A percentile compares a stretch with the other conserved stretches of the same genome.
Conservation (phyloP, 2,888 invertebrate genomes). For the Coenonympha glycerion region DNA sequence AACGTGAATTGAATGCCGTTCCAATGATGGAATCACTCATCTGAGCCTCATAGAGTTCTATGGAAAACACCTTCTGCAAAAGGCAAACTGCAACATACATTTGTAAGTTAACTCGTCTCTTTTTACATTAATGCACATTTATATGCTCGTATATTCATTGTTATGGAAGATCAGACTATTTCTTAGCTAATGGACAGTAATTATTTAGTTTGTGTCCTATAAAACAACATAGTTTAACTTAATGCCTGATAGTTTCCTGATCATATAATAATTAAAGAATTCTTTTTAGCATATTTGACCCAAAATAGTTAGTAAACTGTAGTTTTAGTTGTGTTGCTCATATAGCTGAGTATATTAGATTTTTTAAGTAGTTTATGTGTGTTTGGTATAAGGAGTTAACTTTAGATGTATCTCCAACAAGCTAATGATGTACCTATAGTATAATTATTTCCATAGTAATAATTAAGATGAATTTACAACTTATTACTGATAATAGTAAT, state of each 20-base stretch:
- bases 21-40: slow-evolving; percentile 47
- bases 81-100: slow-evolving; percentile 50
- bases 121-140: slow-evolving; percentile 34
- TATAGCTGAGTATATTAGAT: slow-evolving; percentile 17
- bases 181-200: slow-evolving; percentile 56
- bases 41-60: slow-evolving; percentile 51
- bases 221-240: slow-evolving; percentile 40
- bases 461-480: not conserved
- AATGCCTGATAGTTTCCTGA: slow-evolving; percentile 43
- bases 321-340: slow-evolving; percentile 13
- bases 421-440: not conserved
- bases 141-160: slow-evolving; percentile 47
- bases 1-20: slow-evolving; percentile 21
- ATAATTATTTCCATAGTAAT: not conserved
- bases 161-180: slow-evolving; percentile 46
- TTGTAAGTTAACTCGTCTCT: slow-evolving; percentile 53
- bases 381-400: not conserved
- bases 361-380: not conserved
- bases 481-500: not conserved
- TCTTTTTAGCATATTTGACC: slow-evolving; percentile 22
- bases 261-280: slow-evolving; percentile 14
- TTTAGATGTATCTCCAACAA: not conserved
- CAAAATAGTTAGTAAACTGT: slow-evolving; percentile 15
- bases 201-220: slow-evolving; percentile 69
- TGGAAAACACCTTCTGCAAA: slow-evolving; percentile 58